A percentile compares a stretch with the other conserved stretches of the same genome.
Conservation (phyloP, 2,888 invertebrate genomes). For the Agrotis clavis region DNA sequence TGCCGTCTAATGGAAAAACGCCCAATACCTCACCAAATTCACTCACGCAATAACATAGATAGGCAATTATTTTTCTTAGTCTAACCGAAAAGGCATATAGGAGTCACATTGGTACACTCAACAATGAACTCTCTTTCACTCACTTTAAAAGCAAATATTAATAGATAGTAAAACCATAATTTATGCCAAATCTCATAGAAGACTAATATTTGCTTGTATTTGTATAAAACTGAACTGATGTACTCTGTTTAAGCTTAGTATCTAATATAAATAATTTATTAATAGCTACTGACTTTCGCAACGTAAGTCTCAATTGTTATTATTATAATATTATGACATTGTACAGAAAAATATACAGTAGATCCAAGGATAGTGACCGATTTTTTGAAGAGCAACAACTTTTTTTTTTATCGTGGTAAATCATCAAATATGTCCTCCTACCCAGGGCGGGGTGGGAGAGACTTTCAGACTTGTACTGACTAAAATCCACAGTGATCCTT, state of each 20-base stretch:
- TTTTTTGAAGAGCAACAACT: too few species aligned
- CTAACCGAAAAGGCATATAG: neutral
- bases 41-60: too few species aligned
- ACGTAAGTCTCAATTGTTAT: neutral
- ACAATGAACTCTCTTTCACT: neutral
- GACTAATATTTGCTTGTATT: neutral
- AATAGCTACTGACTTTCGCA: slow-evolving; percentile 14
- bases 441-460: too few species aligned
- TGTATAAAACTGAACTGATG: neutral
- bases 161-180: slow-evolving; percentile 37
- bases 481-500: too few species aligned
- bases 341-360: neutral
- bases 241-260: neutral
- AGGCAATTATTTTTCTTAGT: too few species aligned
- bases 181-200: slow-evolving; percentile 10
- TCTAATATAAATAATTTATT: slow-evolving; percentile 10
- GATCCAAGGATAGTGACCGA: neutral
- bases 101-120: neutral
- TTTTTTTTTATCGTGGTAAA: too few species aligned
- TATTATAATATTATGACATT: neutral
- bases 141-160: slow-evolving; percentile 1
- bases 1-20: too few species aligned
- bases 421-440: too few species aligned
- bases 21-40: too few species aligned
- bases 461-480: too few species aligned